These are phyloP conservation scores for Pentalonia nigronervosa DNA, from an alignment of 1,140 invertebrate species.

Conservation along the genomic window DNA sequence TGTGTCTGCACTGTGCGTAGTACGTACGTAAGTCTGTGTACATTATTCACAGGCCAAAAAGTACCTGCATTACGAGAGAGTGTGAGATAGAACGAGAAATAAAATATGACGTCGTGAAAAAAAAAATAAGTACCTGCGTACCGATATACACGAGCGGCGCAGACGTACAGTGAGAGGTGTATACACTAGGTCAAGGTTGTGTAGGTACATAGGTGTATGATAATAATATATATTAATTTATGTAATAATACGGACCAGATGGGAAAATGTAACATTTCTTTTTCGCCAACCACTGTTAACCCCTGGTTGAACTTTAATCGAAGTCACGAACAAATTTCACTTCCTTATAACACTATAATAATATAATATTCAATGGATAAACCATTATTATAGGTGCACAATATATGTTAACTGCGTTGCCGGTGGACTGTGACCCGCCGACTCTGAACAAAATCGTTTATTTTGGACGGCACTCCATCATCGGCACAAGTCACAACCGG, in stretches of 20 bases:
- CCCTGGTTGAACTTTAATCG: conserved; percentile 5
- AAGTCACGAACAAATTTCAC: neutral
- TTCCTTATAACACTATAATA: neutral
- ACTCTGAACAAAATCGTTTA: neutral
- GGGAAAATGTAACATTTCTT: neutral
- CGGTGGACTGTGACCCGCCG: neutral
- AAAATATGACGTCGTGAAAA: conserved; percentile 22
- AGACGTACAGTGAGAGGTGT: conserved; percentile 30
- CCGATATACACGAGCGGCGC: neutral
- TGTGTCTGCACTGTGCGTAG: neutral
- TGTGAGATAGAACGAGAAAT: neutral
- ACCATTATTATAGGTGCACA: neutral
- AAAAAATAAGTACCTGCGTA: neutral
- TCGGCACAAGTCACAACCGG: no score
- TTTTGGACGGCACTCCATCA: neutral
- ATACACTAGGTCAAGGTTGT: conserved; percentile 29
- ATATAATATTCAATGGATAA: neutral
- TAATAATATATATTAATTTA: neutral
- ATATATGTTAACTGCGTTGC: neutral
- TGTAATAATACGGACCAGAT: neutral
- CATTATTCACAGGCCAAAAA: neutral
- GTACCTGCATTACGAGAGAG: neutral
- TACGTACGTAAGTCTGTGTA: neutral
- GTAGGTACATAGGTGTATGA: neutral
- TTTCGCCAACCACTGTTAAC: neutral